Conservation (phyloP, 2,797 vertebrate genomes). For the Denticeps clupeoides region DNA sequence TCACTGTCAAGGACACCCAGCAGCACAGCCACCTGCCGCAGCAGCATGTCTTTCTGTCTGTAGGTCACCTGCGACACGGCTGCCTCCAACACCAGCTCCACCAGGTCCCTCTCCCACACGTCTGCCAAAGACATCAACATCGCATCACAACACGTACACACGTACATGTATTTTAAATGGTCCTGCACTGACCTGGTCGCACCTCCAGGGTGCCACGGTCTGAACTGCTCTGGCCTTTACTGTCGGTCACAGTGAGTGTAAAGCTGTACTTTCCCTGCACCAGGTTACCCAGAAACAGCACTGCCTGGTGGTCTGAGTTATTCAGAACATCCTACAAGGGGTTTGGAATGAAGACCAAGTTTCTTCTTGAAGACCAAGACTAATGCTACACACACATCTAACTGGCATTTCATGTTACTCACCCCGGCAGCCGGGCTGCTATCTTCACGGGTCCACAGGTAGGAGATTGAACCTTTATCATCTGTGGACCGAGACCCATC, state of each 20-base stretch:
- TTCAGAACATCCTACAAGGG: conserved; percentile 80
- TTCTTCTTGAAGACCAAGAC: not conserved
- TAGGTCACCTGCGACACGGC: conserved; percentile 79
- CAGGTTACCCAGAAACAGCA: conserved; percentile 86
- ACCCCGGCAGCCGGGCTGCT: conserved; percentile 91
- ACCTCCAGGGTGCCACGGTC: conserved; percentile 78
- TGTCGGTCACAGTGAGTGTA: conserved; percentile 81
- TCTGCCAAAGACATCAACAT: conserved; percentile 50
- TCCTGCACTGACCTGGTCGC: conserved; percentile 74
- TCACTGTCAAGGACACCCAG: conserved; percentile 89
- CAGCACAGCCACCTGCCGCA: conserved; percentile 88
- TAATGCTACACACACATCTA: no score
- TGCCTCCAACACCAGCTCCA: conserved; percentile 91
- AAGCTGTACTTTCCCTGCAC: conserved; percentile 91
- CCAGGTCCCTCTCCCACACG: conserved; percentile 74
- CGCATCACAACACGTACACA: not conserved
- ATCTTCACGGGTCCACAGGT: conserved; percentile 82
- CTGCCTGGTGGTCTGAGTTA: conserved; percentile 82
- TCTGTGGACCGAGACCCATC: conserved; percentile 86
- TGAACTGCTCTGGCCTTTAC: conserved; percentile 77
- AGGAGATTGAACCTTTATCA: conserved; percentile 82
- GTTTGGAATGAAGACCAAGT: not conserved
- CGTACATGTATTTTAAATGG: not conserved
- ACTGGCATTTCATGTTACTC: no score
- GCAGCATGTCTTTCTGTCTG: conserved; percentile 89